Base-by-base conservation (phyloP, 2,113 vertebrate genomes). In the Garra rufa region DNA sequence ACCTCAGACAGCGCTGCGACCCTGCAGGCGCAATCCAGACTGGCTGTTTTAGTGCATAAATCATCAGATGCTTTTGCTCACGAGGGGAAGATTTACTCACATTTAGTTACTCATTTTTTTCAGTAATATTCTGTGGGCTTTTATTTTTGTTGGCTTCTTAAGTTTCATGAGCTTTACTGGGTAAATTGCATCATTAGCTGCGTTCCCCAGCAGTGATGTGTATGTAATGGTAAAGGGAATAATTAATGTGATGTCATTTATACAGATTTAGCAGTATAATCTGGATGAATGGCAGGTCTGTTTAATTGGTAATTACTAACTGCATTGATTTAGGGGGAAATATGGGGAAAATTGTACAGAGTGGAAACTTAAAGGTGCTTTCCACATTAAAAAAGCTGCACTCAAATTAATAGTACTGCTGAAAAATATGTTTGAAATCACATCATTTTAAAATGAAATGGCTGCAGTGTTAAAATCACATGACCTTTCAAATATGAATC, bases 11-110 rank as follows among this genome's bases (percentile, higher is more conserved):
- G 43, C 24, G 10, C 77, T 1, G 50, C 9, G 17, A 50, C 48
- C 74, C 74, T 55, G 38, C 57, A 79, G 57, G 38, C 34, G 4
- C 14, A 63, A 63, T 76, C 48, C 4, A 77, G 19, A 28, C 57
- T 28, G n/a, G 70, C 83, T 76, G 84, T 87, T 87, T 81, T 14
- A 57, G 38, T 43, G 19, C 67, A 81, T 77, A 77, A 85, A 79
- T 70, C 48, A 63, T 63, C n/a, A 44, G n/a, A 79, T 24, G 38
- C 8, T 55, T 44, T 41, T 79, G 38, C 38, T 63, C 55, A 44
- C 1, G 0, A 59, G 52, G 76, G 52, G 34, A 28, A 79, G 41
- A 79, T 63, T 79, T 63, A 26, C 69, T 38, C 55, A 14, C 15
- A 65, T 26, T 41, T 61, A 78, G n/a, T n/a, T n/a, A n/a, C n/a